Conservation (phyloP, 2,797 vertebrate species). For the Anas capensis region DNA sequence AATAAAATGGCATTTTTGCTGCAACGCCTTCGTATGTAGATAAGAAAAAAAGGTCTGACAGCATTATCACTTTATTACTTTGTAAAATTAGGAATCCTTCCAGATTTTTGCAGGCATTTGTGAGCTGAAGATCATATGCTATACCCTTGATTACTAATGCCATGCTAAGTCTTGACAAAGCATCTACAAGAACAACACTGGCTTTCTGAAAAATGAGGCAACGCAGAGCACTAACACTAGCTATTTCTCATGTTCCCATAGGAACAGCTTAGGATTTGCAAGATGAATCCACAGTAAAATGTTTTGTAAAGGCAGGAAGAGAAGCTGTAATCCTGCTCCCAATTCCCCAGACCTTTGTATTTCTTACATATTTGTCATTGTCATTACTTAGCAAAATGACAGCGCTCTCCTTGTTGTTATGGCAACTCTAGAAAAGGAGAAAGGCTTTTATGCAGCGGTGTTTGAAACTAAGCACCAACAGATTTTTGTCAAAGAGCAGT, state of each 20-base stretch:
- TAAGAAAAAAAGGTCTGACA: not conserved
- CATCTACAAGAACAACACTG: not conserved
- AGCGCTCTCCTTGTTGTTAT: slow-evolving; percentile 35
- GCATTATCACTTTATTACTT: not conserved
- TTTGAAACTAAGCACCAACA: not conserved
- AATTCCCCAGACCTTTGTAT: slow-evolving; percentile 57
- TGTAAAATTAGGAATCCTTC: slow-evolving; percentile 28
- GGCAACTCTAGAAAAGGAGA: slow-evolving; percentile 16
- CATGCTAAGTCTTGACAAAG: not conserved
- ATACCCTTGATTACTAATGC: not conserved
- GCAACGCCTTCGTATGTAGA: not conserved
- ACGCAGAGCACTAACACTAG: not conserved
- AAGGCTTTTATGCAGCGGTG: not conserved
- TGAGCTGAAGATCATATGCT: not conserved
- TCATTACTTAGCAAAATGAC: slow-evolving; percentile 57
- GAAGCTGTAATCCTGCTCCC: slow-evolving; percentile 23
- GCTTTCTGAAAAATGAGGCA: slow-evolving; percentile 41
- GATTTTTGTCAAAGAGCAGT: slow-evolving; percentile 29
- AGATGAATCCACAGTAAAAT: slow-evolving; percentile 46
- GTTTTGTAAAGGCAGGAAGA: slow-evolving; percentile 46
- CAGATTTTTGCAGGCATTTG: not conserved
- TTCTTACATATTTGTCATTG: slow-evolving; percentile 60
- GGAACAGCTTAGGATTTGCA: slow-evolving; percentile 28
- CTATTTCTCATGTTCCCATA: slow-evolving; percentile 42
- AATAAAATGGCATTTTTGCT: not conserved